Evolutionary conservation across 2,113 vertebrate species (phyloP).

Genomic region (Camelus bactrianus): DNA sequence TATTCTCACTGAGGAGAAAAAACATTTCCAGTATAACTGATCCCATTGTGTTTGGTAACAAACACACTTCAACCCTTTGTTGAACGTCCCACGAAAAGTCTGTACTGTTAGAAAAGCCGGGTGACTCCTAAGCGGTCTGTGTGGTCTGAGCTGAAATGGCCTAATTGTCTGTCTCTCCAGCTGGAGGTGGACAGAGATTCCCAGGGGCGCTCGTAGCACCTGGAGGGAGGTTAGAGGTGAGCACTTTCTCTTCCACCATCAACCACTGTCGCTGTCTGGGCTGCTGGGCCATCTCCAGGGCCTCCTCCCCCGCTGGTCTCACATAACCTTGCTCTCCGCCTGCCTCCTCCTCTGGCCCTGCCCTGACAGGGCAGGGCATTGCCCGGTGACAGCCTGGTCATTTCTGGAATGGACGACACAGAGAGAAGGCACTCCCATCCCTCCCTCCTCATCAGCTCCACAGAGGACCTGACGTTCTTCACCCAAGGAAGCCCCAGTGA

Average conservation of each 20-base stretch:
- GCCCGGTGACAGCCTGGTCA: neutral
- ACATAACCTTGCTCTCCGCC: neutral
- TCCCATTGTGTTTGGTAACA: conserved; percentile 16
- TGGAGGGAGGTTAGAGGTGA: neutral
- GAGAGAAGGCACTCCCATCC: neutral
- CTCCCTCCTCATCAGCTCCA: neutral
- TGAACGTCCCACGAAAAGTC: neutral
- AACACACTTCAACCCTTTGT: neutral
- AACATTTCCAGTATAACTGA: conserved; percentile 33
- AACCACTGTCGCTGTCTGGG: neutral
- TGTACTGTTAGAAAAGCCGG: neutral
- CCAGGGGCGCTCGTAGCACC: neutral
- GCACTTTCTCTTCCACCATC: neutral
- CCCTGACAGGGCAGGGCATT: neutral
- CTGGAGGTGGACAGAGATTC: neutral
- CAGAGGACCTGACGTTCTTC: neutral
- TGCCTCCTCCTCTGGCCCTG: neutral
- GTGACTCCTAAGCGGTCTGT: neutral
- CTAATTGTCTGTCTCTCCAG: neutral
- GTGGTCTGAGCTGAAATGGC: neutral
- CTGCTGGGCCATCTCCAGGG: neutral
- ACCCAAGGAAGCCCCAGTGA: fast-evolving
- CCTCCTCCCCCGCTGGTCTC: neutral
- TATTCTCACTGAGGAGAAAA: neutral
- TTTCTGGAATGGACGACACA: neutral